phyloP scores from a whole-genome alignment of 2,113 vertebrate genomes.

The Varanus salvator region DNA sequence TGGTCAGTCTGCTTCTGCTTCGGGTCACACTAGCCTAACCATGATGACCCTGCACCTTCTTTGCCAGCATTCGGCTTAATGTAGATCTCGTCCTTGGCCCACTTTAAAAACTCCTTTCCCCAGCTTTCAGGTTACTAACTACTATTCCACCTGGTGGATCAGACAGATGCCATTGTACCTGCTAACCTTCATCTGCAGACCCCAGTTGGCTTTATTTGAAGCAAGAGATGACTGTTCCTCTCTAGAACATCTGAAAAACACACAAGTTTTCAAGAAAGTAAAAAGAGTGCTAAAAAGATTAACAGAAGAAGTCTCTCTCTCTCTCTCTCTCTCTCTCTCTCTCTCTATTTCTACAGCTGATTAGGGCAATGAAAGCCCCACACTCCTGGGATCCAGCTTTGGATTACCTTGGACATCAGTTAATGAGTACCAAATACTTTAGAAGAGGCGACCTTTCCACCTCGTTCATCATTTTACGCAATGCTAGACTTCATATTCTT shows the following conservation, averaged over 20 bases:
- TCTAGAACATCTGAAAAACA: neutral
- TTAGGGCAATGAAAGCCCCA: neutral
- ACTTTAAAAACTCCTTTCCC: too few species aligned
- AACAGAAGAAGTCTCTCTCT: neutral
- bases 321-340: neutral
- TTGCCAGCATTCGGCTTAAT: too few species aligned
- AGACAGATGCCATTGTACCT: too few species aligned
- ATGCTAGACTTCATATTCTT: neutral
- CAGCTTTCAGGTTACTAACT: too few species aligned
- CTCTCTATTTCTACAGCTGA: neutral
- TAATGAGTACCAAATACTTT: neutral
- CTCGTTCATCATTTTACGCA: neutral
- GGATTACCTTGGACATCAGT: neutral
- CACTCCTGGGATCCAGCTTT: too few species aligned
- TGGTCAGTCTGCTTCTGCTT: too few species aligned
- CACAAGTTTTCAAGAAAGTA: too few species aligned
- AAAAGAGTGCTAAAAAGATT: neutral
- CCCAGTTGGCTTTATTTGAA: neutral
- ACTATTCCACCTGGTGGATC: too few species aligned
- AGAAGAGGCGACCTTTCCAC: neutral
- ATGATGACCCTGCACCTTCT: too few species aligned
- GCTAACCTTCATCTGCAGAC: too few species aligned
- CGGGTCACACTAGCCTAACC: too few species aligned
- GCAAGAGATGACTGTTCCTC: neutral
- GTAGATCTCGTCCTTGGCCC: too few species aligned